Evolutionary conservation across 2,888 invertebrate genomes (phyloP), one percentile per base, ranked within the genome.

Genomic region (Euclidia mi): DNA sequence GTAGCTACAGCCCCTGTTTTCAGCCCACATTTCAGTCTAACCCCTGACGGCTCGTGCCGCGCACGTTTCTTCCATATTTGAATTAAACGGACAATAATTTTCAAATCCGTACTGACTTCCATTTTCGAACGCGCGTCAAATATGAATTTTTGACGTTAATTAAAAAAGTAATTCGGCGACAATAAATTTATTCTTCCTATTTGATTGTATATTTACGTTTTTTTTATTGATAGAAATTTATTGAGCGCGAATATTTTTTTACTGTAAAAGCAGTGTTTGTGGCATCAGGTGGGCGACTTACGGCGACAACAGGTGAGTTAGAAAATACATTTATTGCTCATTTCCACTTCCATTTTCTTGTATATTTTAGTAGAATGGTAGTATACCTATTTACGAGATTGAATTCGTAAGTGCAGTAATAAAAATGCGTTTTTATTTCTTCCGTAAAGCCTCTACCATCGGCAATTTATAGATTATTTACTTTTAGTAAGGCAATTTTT

Each of bases 21-120:
- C 86, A 84, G 85, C 80, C 82, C 87, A 84, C 82, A 83, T 82
- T 83, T 86, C 85, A 91, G 92, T 91, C 78, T 83, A 59, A 84
- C 82, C 87, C 84, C 71, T 46, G 83, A 50, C 76, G 81, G 71
- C 79, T 58, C 56, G 41, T 56, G 42, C 56, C 46, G 63, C 72
- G 79, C 77, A 74, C 84, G 87, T 71, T 56, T 69, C 56, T 53
- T 58, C 60, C 56, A 18, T 35, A 38, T 43, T 42, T 29, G 20
- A 41, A 42, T 32, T 47, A 61, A 74, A 66, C 72, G 64, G 78
- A 66, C 76, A 73, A 65, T 75, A 71, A 75, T 77, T 76, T 73
- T 68, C 25, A 76, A 75, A 63, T 70, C 66, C 66, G 64, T 65
- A 53, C 64, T 34, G 62, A 60, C 56, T 64, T 73, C 73, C 73